These are phyloP conservation scores for Umimayanthus chanpuru DNA, from an alignment of 92 coral and sea anemone species.

Conservation along the genomic window DNA sequence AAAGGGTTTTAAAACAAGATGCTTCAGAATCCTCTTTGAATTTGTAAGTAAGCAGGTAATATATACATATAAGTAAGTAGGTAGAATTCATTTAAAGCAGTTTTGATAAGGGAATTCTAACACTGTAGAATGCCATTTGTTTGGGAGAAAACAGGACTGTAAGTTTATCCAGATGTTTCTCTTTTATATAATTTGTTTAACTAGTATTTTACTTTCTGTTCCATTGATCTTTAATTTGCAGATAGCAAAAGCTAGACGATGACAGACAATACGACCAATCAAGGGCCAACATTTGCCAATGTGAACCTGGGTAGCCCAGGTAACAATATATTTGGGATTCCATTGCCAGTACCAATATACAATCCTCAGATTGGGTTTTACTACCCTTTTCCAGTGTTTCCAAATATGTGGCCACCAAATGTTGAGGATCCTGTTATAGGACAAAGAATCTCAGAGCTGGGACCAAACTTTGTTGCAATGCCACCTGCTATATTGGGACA, in stretches of 20 bases:
- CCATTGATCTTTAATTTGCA: neutral
- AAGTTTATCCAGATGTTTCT: no score
- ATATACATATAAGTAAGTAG: no score
- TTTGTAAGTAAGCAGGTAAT: no score
- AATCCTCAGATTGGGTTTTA: conserved; percentile 56
- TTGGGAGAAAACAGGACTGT: no score
- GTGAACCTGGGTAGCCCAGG: conserved; percentile 44
- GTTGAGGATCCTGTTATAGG: neutral
- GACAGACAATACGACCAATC: conserved; percentile 28
- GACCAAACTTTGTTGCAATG: conserved; percentile 7
- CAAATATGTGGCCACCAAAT: conserved; percentile 57
- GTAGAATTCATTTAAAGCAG: no score
- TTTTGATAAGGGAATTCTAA: no score
- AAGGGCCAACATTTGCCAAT: conserved; percentile 23
- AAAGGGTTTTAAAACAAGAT: no score
- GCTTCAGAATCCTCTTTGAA: no score
- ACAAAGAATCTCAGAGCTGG: conserved; percentile 20
- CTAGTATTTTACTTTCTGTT: neutral
- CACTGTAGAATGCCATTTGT: no score
- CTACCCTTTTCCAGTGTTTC: conserved; percentile 64
- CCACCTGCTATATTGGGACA: conserved; percentile 10
- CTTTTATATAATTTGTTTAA: neutral
- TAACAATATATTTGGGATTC: conserved; percentile 54
- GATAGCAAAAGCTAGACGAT: conserved; percentile 1
- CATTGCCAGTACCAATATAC: conserved; percentile 63